Evolutionary conservation across 30 jellyfish, hydroid and myxozoan species (phyloP).

Genomic region (Chironex yamaguchii): DNA sequence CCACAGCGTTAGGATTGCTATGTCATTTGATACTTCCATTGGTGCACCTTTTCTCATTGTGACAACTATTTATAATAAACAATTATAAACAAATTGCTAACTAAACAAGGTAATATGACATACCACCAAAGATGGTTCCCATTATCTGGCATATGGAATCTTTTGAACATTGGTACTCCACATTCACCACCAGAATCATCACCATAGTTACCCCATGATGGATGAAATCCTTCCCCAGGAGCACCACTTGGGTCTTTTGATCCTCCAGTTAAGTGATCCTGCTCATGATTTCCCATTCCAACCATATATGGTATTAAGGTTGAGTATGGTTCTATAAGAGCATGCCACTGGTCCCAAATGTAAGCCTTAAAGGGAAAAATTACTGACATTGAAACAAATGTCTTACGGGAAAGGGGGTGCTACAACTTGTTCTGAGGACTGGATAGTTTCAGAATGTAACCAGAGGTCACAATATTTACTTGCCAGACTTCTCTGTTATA

Average conservation of each 20-base stretch:
- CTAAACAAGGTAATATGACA: too few relatives aligned
- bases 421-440: too few relatives aligned
- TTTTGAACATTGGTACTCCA: constrained; percentile 84
- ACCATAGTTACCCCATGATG: constrained; percentile 74
- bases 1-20: too few relatives aligned
- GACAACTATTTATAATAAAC: too few relatives aligned
- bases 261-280: constrained; percentile 84
- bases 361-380: constrained; percentile 72
- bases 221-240: constrained; percentile 86
- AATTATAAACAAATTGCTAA: too few relatives aligned
- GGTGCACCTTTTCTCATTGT: too few relatives aligned
- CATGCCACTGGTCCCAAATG: constrained; percentile 91
- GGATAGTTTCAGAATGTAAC: too few relatives aligned
- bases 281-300: constrained; percentile 94
- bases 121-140: constrained; percentile 89
- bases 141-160: constrained; percentile 95
- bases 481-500: too few relatives aligned
- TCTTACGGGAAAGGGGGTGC: too few relatives aligned
- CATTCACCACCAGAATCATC: constrained; percentile 96
- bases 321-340: constrained; percentile 75
- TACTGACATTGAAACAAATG: too few relatives aligned
- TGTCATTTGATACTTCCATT: too few relatives aligned
- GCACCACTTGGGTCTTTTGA: constrained; percentile 95
- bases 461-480: too few relatives aligned
- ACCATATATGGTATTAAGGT: constrained; percentile 91